Conservation (phyloP, 2,888 invertebrate genomes). For the Callyntrura guangdongensis region DNA sequence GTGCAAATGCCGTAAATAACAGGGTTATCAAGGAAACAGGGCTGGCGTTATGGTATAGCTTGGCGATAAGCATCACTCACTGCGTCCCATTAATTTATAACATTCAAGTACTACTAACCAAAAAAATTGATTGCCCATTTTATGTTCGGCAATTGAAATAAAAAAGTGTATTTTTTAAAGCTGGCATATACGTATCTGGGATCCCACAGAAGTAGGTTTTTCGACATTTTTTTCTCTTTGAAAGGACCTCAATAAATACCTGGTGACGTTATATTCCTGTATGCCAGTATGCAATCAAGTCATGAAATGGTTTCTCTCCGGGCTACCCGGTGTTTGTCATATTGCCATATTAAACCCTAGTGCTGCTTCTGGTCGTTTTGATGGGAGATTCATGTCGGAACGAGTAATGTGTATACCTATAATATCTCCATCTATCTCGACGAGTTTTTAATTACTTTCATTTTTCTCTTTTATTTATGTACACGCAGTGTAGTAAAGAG, state of each 20-base stretch:
- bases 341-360: not conserved
- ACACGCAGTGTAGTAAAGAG: not conserved
- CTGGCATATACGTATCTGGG: too few species aligned
- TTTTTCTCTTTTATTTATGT: constrained; percentile 50
- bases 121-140: not conserved
- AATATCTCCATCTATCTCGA: constrained; percentile 54
- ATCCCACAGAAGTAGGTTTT: too few species aligned
- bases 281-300: too few species aligned
- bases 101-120: not conserved
- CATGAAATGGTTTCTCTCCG: not conserved
- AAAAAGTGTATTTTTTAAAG: too few species aligned
- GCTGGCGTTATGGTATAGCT: too few species aligned
- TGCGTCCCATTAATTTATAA: constrained; percentile 22
- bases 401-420: too few species aligned
- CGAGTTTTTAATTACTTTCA: constrained; percentile 74
- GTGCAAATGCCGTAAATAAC: constrained; percentile 24
- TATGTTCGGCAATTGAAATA: not conserved
- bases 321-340: not conserved
- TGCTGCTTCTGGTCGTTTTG: too few species aligned
- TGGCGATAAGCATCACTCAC: constrained; percentile 29
- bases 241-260: too few species aligned
- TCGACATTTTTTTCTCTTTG: too few species aligned
- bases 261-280: too few species aligned
- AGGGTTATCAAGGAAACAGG: not conserved
- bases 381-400: too few species aligned